Evolutionary conservation across 1,140 invertebrate genomes (phyloP).

Genomic region (Brachionus manjavacas): DNA sequence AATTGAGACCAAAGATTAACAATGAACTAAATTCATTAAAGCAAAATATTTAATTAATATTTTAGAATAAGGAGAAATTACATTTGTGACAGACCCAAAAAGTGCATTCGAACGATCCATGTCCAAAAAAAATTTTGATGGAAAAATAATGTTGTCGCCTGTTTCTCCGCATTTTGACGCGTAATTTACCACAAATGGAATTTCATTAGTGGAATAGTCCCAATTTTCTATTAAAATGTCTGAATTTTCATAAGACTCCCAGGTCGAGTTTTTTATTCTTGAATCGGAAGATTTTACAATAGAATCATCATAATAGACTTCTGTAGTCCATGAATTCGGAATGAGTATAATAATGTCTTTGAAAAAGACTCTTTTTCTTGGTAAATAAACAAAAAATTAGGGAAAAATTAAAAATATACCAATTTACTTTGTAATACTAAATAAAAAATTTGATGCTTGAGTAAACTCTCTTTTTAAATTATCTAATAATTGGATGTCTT

Average conservation of each 20-base stretch:
- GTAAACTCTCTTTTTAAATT: constrained; percentile 21
- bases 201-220: background rate
- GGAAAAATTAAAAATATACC: background rate
- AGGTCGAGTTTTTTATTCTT: background rate
- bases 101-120: background rate
- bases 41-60: background rate
- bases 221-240: constrained; percentile 17
- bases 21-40: background rate
- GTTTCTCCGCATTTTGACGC: constrained; percentile 13
- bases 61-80: background rate
- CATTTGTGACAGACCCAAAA: background rate
- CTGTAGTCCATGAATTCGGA: background rate
- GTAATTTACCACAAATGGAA: constrained; percentile 36
- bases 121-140: constrained; percentile 22
- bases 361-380: constrained; percentile 26
- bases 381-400: background rate
- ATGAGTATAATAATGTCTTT: constrained; percentile 16
- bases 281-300: background rate
- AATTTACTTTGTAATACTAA: background rate
- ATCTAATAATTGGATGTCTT: background rate
- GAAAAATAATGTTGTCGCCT: background rate
- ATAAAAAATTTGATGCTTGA: constrained; percentile 35
- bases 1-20: constrained; percentile 33
- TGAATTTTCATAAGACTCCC: constrained; percentile 6
- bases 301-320: constrained; percentile 16